These are phyloP conservation scores for Betta splendens DNA, from an alignment of 2,797 vertebrate genomes.

Conservation along the genomic window DNA sequence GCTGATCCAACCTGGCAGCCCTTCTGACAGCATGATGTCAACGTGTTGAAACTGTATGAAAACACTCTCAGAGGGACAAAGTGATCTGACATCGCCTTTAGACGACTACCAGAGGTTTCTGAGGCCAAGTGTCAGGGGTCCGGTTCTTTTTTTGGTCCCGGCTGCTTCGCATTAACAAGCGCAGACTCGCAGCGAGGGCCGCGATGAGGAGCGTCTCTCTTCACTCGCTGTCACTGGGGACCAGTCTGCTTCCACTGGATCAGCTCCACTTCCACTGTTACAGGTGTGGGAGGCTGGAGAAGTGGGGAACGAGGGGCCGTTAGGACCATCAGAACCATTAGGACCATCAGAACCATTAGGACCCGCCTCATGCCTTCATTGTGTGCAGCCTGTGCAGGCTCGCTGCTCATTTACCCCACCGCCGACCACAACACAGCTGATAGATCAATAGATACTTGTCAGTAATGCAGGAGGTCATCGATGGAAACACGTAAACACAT, in stretches of 20 bases:
- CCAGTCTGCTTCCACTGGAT: slow-evolving; percentile 66
- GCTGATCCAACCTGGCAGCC: slow-evolving; percentile 2
- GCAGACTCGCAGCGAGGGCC: slow-evolving; percentile 62
- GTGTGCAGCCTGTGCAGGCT: slow-evolving; percentile 18
- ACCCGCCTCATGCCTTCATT: slow-evolving; percentile 8
- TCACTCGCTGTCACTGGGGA: slow-evolving; percentile 70
- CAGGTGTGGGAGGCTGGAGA: no score
- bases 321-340: no score
- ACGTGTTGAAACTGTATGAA: slow-evolving; percentile 31
- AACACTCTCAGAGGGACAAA: slow-evolving; percentile 23
- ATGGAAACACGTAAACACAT: slow-evolving; percentile 64
- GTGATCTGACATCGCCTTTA: slow-evolving; percentile 27
- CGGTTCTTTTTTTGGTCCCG: slow-evolving; percentile 43
- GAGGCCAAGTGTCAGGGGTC: slow-evolving; percentile 50
- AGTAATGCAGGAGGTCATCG: slow-evolving; percentile 66
- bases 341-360: no score
- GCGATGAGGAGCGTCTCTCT: slow-evolving; percentile 64
- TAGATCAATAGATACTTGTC: slow-evolving; percentile 65
- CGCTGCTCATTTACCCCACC: slow-evolving; percentile 40
- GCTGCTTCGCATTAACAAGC: slow-evolving; percentile 67
- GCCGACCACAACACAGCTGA: slow-evolving; percentile 53
- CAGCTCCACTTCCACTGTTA: no score
- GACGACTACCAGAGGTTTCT: slow-evolving; percentile 27
- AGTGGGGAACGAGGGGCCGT: no score
- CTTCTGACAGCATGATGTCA: slow-evolving; percentile 13